phyloP scores from a whole-genome alignment of 2,113 vertebrate genomes.

The Microcebus ravelobensis region DNA sequence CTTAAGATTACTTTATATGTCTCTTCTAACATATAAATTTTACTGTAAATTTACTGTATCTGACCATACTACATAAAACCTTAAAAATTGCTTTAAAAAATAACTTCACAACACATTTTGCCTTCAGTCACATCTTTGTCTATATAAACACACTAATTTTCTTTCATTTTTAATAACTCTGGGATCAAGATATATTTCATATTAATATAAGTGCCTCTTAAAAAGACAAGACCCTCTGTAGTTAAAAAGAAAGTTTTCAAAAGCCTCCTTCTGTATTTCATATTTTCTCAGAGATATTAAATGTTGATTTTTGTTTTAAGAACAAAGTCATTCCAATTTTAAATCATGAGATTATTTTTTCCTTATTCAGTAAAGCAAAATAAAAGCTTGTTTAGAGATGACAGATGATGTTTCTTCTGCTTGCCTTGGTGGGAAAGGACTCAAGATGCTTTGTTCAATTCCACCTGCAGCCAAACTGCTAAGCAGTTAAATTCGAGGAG shows the following conservation, averaged over 20 bases:
- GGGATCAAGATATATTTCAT: neutral
- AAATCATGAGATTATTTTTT: conserved; percentile 14
- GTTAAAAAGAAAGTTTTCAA: neutral
- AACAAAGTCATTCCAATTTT: neutral
- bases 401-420: neutral
- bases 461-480: conserved; percentile 69
- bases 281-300: conserved; percentile 4
- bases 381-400: conserved; percentile 28
- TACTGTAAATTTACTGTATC: neutral
- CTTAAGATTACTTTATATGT: neutral
- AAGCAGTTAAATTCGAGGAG: conserved; percentile 78
- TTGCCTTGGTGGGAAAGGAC: conserved; percentile 57
- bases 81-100: neutral
- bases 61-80: neutral
- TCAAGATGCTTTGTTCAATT: conserved; percentile 10
- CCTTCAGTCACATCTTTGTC: neutral
- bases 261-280: neutral
- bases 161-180: neutral
- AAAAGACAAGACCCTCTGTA: neutral
- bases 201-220: neutral
- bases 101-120: neutral
- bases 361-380: neutral
- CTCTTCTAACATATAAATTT: neutral
- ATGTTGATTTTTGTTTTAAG: conserved; percentile 47
- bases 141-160: neutral